Percentiles rank a stretch among this genome's conserved stretches.
phyloP scores from a whole-genome alignment of 2,888 invertebrate genomes.

The Camponotus fellah region DNA sequence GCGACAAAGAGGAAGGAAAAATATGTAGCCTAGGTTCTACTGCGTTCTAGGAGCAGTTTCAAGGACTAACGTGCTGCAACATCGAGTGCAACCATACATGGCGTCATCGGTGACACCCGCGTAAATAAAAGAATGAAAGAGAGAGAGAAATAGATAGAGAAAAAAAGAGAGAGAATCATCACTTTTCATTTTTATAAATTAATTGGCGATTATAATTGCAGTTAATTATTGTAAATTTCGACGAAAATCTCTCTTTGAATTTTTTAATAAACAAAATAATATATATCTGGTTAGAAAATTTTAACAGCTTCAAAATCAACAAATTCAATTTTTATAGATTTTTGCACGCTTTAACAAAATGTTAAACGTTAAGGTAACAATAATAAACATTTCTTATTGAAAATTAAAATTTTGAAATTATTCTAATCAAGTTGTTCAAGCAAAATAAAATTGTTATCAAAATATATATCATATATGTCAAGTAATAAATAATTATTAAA shows the following conservation, averaged over 20 bases:
- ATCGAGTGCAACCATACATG: slow-evolving; percentile 78
- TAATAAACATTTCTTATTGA: neutral
- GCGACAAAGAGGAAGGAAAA: slow-evolving; percentile 59
- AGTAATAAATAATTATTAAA: neutral
- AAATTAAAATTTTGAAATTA: neutral
- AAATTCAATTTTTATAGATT: neutral
- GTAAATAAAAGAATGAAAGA: slow-evolving; percentile 54
- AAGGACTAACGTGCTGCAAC: slow-evolving; percentile 73
- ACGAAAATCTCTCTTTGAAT: neutral
- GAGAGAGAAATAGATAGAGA: slow-evolving; percentile 39
- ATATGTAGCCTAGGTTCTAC: slow-evolving; percentile 53
- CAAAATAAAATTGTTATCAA: neutral
- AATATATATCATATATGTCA: neutral
- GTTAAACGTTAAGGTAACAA: neutral
- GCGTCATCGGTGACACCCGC: slow-evolving; percentile 69
- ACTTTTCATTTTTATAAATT: slow-evolving; percentile 66
- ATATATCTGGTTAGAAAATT: neutral
- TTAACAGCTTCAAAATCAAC: neutral
- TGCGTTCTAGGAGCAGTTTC: slow-evolving; percentile 66
- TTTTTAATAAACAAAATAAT: neutral
- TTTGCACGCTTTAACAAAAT: neutral
- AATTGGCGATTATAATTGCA: slow-evolving; percentile 24
- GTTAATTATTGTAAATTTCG: neutral
- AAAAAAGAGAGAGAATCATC: slow-evolving; percentile 65
- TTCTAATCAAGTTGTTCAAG: neutral